Percentiles rank a stretch among this genome's conserved stretches.
Evolutionary conservation across 2,797 vertebrate genomes (phyloP).

Genomic region (Tadarida brasiliensis): DNA sequence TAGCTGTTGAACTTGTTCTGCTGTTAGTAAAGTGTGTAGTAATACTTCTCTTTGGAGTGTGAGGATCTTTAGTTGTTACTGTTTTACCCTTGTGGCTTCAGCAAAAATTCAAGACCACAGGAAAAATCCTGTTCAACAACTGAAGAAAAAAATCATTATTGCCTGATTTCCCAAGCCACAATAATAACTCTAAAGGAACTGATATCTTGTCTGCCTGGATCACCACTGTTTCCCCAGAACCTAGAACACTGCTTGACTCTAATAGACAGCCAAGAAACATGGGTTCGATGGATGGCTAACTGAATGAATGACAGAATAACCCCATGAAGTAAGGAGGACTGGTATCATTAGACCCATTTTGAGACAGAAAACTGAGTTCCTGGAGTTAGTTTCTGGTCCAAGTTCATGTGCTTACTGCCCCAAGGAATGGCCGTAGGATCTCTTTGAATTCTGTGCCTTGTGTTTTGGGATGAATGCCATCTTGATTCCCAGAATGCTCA

Average conservation of each 20-base stretch:
- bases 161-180: background rate
- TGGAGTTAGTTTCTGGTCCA: background rate
- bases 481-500: background rate
- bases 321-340: background rate
- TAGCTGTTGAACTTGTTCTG: background rate
- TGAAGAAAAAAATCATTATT: background rate
- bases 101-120: background rate
- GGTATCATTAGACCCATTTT: background rate
- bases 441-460: background rate
- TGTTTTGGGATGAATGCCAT: background rate
- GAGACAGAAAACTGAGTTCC: conserved; percentile 55
- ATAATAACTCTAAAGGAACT: background rate
- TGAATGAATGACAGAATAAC: background rate
- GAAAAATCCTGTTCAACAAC: background rate
- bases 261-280: background rate
- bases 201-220: background rate
- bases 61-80: background rate
- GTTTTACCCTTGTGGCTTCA: background rate
- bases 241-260: background rate
- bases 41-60: conserved; percentile 36
- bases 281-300: background rate
- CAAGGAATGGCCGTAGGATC: background rate
- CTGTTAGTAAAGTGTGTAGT: background rate
- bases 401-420: background rate
- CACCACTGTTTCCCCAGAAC: background rate